Percentiles rank a stretch among this genome's conserved stretches.
These are phyloP conservation scores for Liolophura sinensis DNA, from an alignment of 1,140 invertebrate genomes.

Conservation along the genomic window DNA sequence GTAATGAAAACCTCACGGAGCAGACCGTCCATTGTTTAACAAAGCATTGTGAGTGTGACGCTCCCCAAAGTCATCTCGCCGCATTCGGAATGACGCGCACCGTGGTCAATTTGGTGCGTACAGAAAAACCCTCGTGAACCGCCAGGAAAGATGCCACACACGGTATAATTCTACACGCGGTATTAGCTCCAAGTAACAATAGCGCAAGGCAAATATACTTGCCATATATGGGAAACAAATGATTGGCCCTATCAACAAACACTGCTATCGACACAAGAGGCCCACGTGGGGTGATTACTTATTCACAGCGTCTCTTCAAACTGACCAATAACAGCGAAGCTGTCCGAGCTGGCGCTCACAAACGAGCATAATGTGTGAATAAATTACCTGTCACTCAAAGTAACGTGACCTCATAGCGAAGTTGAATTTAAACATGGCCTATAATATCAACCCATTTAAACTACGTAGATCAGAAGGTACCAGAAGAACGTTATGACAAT, in stretches of 20 bases:
- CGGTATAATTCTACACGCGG: slow-evolving; percentile 34
- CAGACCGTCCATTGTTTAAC: too few species aligned
- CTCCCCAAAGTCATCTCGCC: too few species aligned
- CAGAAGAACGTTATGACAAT: too few species aligned
- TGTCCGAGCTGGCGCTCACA: slow-evolving; percentile 2
- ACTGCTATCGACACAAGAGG: slow-evolving; percentile 33
- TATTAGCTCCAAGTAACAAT: slow-evolving; percentile 36
- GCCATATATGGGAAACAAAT: slow-evolving; percentile 43
- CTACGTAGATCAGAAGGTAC: too few species aligned
- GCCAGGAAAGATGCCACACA: slow-evolving; percentile 31
- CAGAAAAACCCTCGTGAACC: slow-evolving; percentile 20
- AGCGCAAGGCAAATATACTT: slow-evolving; percentile 43
- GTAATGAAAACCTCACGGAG: too few species aligned
- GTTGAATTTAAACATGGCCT: too few species aligned
- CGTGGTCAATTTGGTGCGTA: neutral
- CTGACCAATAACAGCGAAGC: slow-evolving; percentile 21
- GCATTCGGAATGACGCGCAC: too few species aligned
- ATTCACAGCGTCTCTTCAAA: slow-evolving; percentile 19
- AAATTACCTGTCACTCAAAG: slow-evolving; percentile 28
- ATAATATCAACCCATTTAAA: too few species aligned
- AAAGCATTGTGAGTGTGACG: too few species aligned
- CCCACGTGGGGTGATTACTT: slow-evolving; percentile 44
- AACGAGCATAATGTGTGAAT: neutral
- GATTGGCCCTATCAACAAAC: slow-evolving; percentile 54
- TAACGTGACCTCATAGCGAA: slow-evolving; percentile 21